phyloP scores from a whole-genome alignment of 2,797 vertebrate genomes.

The Octomys mimax region DNA sequence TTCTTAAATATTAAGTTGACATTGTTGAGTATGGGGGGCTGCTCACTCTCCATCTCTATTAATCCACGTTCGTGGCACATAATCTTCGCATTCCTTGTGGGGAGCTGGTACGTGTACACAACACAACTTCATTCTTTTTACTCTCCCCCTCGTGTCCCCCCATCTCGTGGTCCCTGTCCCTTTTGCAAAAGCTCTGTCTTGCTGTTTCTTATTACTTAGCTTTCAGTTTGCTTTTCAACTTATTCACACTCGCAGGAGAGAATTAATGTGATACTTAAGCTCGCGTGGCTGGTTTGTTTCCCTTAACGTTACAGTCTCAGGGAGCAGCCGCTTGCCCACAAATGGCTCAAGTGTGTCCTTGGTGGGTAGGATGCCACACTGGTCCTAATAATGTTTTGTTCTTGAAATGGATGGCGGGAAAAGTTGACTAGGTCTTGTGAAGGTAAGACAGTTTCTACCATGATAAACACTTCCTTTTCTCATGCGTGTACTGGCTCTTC shows the following conservation, averaged over 20 bases:
- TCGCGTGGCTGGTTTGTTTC: background rate
- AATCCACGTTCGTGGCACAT: background rate
- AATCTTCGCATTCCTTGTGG: background rate
- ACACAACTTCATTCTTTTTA: background rate
- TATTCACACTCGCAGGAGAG: background rate
- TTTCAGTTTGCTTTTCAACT: background rate
- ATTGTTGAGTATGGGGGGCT: background rate
- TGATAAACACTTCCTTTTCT: background rate
- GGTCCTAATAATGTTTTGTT: slow-evolving; percentile 3
- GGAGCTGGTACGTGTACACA: background rate
- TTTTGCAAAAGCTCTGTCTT: background rate
- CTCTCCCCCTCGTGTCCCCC: background rate
- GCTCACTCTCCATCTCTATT: background rate
- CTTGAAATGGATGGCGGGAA: background rate
- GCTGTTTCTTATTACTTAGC: background rate
- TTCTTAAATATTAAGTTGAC: slow-evolving; percentile 1
- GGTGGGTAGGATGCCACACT: background rate
- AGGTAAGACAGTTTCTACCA: background rate
- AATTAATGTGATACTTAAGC: background rate
- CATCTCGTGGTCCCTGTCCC: background rate
- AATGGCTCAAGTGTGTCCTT: background rate
- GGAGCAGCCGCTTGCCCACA: background rate
- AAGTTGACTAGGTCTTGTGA: background rate
- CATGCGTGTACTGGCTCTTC: background rate
- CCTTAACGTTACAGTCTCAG: background rate